Conservation (phyloP, 2,888 invertebrate species). For the Volucella bombylans region DNA sequence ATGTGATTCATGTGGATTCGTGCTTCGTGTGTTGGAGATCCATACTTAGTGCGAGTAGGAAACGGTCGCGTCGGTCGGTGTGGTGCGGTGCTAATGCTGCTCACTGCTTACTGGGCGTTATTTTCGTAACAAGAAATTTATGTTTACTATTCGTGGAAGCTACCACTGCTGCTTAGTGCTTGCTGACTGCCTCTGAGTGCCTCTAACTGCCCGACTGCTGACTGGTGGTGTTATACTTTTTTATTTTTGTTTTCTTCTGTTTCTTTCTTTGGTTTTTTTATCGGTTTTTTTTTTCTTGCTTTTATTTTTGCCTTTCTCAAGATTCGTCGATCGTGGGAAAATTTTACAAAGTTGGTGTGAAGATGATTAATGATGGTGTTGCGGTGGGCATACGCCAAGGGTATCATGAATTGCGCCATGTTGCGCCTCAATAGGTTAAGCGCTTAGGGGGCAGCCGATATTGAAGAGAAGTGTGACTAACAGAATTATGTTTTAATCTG, state of each 20-base stretch:
- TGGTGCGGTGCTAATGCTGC: conserved; percentile 48
- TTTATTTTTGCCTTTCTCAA: conserved; percentile 36
- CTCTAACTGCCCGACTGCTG: too few species aligned
- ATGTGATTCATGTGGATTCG: conserved; percentile 20
- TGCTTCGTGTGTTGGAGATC: conserved; percentile 34
- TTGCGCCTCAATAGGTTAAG: conserved; percentile 25
- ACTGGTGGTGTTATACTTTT: too few species aligned
- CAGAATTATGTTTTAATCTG: conserved; percentile 19
- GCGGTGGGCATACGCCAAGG: conserved; percentile 44
- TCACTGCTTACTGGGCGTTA: conserved; percentile 65
- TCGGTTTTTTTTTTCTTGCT: not conserved
- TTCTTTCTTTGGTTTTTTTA: too few species aligned
- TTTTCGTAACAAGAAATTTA: conserved; percentile 54
- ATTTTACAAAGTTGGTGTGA: conserved; percentile 51
- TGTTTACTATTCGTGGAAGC: conserved; percentile 48
- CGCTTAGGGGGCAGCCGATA: not conserved
- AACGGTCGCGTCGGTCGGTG: not conserved
- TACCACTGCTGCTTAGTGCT: conserved; percentile 12
- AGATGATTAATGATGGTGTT: conserved; percentile 63
- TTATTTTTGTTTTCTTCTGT: too few species aligned
- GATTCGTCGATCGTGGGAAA: conserved; percentile 68
- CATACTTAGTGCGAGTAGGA: conserved; percentile 23
- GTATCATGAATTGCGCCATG: conserved; percentile 17
- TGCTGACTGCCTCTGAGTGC: conserved; percentile 12
- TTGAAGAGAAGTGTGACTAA: conserved; percentile 28